phyloP scores from a whole-genome alignment of 2,113 vertebrate species.

The Ailuropoda melanoleuca region DNA sequence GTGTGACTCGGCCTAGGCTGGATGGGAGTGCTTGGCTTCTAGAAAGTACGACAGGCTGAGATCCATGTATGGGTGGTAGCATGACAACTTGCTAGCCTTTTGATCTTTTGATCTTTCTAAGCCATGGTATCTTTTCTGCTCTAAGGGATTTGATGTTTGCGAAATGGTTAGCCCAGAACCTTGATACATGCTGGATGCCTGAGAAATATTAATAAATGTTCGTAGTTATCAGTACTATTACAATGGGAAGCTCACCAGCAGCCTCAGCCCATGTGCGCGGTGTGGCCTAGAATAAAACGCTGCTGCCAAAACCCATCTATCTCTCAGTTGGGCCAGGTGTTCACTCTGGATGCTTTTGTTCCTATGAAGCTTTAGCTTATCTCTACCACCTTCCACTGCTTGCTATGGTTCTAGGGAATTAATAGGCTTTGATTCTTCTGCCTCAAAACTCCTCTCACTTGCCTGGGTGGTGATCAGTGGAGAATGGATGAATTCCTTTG shows the following conservation, averaged over 20 bases:
- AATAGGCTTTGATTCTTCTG: background rate
- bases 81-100: background rate
- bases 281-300: background rate
- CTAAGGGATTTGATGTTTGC: background rate
- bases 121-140: background rate
- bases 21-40: background rate
- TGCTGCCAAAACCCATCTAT: background rate
- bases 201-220: conserved; percentile 39
- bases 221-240: background rate
- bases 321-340: background rate
- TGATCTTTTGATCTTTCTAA: conserved; percentile 25
- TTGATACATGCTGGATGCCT: background rate
- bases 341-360: background rate
- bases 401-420: background rate
- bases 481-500: conserved; percentile 4
- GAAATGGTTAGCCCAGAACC: conserved; percentile 7
- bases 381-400: background rate
- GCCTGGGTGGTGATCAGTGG: background rate
- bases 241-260: background rate
- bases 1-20: background rate
- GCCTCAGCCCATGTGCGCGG: background rate
- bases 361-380: background rate
- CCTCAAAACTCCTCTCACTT: background rate
- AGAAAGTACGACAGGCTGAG: background rate
- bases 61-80: background rate